These are phyloP conservation scores for Ctenoplectra terminalis DNA, from an alignment of 1,140 invertebrate species.

Conservation along the genomic window DNA sequence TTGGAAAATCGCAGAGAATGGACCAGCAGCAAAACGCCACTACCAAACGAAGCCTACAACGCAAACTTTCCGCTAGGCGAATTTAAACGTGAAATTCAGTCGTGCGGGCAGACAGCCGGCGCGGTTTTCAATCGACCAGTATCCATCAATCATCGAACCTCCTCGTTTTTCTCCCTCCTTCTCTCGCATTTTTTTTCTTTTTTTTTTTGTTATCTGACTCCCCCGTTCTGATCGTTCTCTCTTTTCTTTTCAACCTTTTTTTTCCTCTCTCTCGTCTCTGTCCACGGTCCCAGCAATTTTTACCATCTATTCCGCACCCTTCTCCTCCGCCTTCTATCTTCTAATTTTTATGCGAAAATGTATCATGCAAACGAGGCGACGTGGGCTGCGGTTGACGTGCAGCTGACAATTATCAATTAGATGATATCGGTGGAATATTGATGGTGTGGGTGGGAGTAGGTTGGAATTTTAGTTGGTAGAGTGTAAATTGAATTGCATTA, in stretches of 20 bases:
- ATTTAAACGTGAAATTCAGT: constrained; percentile 68
- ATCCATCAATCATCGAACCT: constrained; percentile 72
- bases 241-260: too few species aligned
- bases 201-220: constrained; percentile 22
- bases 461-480: neutral
- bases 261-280: too few species aligned
- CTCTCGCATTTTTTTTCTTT: constrained; percentile 14
- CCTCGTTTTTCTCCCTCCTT: constrained; percentile 39
- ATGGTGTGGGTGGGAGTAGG: neutral
- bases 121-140: constrained; percentile 69
- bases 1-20: constrained; percentile 1
- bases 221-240: neutral
- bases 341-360: constrained; percentile 58
- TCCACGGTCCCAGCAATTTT: constrained; percentile 25
- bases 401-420: neutral
- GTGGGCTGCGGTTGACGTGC: neutral
- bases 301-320: constrained; percentile 15
- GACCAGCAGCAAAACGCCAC: too few species aligned
- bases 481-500: neutral
- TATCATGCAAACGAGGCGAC: constrained; percentile 56
- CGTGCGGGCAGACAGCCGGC: constrained; percentile 50
- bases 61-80: constrained; percentile 56
- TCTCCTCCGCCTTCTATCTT: constrained; percentile 29
- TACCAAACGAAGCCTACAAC: constrained; percentile 42
- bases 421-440: neutral